Conservation (phyloP, 64 coral and sea anemone genomes). For the Stichodactyla mertensii region DNA sequence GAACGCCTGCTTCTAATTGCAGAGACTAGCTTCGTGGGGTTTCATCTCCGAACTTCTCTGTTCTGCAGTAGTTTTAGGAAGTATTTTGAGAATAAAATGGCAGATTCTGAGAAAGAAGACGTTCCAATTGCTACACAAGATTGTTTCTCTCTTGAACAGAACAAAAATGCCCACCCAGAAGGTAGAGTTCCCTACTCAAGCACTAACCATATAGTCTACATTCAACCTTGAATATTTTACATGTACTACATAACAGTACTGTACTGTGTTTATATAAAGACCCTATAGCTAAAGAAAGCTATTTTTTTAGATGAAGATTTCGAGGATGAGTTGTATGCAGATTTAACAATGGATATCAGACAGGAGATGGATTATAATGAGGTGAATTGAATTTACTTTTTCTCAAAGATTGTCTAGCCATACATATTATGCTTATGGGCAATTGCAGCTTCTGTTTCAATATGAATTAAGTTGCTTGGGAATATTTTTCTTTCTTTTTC, state of each 20-base stretch:
- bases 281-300: neutral
- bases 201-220: too few relatives aligned
- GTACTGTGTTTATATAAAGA: neutral
- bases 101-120: neutral
- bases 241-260: too few relatives aligned
- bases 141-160: neutral
- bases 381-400: conserved; percentile 18
- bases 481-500: too few relatives aligned
- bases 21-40: too few relatives aligned
- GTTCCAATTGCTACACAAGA: neutral
- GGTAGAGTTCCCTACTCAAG: neutral
- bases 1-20: conserved; percentile 4
- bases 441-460: too few relatives aligned
- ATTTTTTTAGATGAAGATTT: conserved; percentile 39
- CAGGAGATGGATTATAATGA: conserved; percentile 83
- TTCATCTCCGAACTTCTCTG: neutral
- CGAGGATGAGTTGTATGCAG: conserved; percentile 80
- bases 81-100: neutral
- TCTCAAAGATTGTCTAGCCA: neutral
- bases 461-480: too few relatives aligned
- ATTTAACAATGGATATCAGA: conserved; percentile 61
- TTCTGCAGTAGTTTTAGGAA: too few relatives aligned
- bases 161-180: neutral
- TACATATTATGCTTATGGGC: neutral
- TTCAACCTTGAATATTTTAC: too few relatives aligned